Evolutionary conservation across 2,888 invertebrate species (phyloP), one percentile per base, ranked within the genome.

Genomic region (Digitonthophagus gazella): DNA sequence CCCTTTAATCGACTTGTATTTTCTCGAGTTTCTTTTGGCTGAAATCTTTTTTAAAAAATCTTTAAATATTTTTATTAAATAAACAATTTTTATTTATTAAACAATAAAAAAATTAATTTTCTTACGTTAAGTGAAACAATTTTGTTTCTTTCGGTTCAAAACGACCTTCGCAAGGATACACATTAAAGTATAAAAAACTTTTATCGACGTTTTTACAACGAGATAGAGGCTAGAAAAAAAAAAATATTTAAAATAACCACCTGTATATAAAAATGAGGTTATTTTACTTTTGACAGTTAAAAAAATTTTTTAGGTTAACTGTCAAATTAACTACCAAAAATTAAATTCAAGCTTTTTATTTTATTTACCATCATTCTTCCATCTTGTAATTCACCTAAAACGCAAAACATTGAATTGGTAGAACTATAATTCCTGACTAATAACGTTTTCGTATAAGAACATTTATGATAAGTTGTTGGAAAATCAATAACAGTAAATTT

Each of bases 381-480:
- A 63, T 66, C 15, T 5, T 11, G 11, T 58, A 63, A 11, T n/a
- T 67, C 67, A 0, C 64, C 67, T 44, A 66, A 19, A 18, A 69
- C 44, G 8, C 69, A 69, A 57, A 69, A 69, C 58, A 67, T 64
- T 3, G 64, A 19, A 2, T 28, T 16, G 3, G 64, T 64, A 0
- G 57, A 61, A 58, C 69, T 69, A 22, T 58, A 67, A 28, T 69
- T 69, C 4, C 69, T 63, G 6, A 69, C 28, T n/a, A 61, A 64
- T 2, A 64, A 16, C 11, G 15, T 67, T 14, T 44, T 55, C 5
- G 58, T 20, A 1, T 28, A 44, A 15, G 18, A 56, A 16, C 28
- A n/a, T 28, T 63, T 64, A 1, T 64, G 6, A 18, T 69, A 69
- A 3, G 69, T 69, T 14, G 58, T 22, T 15, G 69, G 67, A 64